phyloP scores from a whole-genome alignment of 2,797 vertebrate species.

The Bovichtus diacanthus region DNA sequence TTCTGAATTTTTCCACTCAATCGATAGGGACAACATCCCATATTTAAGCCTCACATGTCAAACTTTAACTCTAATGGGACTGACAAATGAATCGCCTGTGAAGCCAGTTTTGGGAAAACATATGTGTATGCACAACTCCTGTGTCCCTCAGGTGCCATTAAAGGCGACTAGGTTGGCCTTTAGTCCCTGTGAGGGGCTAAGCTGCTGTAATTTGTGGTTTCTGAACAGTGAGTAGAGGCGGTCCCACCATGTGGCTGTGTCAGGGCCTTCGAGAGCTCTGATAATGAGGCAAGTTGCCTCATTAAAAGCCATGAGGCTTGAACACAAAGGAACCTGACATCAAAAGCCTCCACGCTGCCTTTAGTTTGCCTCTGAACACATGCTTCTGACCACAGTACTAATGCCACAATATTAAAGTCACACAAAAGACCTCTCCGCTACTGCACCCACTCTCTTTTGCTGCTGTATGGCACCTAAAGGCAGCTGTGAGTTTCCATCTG shows the following conservation, averaged over 20 bases:
- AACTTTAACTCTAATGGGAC: constrained; percentile 49
- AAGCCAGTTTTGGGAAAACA: constrained; percentile 54
- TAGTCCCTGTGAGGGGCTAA: constrained; percentile 73
- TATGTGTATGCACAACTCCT: constrained; percentile 51
- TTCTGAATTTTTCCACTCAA: constrained; percentile 24
- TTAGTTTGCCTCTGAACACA: constrained; percentile 60
- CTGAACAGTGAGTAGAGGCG: constrained; percentile 61
- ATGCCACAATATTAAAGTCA: constrained; percentile 53
- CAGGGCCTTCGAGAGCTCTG: constrained; percentile 56
- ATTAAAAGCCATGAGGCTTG: constrained; percentile 76
- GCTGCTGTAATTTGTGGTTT: constrained; percentile 77
- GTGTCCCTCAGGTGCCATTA: constrained; percentile 73
- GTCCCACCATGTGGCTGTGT: constrained; percentile 70
- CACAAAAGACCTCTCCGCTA: constrained; percentile 41
- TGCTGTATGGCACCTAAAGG: constrained; percentile 29
- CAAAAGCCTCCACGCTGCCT: constrained; percentile 71
- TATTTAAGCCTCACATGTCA: constrained; percentile 36
- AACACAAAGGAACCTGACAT: constrained; percentile 79
- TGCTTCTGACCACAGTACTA: constrained; percentile 48
- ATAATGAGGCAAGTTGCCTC: constrained; percentile 81
- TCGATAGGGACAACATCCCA: constrained; percentile 18
- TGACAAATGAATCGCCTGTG: constrained; percentile 51
- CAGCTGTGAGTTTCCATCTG: constrained; percentile 22
- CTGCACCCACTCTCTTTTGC: constrained; percentile 12
- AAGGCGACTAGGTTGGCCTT: constrained; percentile 57